Conservation (phyloP, 1,140 invertebrate genomes). For the Drosophila ercepeae region DNA sequence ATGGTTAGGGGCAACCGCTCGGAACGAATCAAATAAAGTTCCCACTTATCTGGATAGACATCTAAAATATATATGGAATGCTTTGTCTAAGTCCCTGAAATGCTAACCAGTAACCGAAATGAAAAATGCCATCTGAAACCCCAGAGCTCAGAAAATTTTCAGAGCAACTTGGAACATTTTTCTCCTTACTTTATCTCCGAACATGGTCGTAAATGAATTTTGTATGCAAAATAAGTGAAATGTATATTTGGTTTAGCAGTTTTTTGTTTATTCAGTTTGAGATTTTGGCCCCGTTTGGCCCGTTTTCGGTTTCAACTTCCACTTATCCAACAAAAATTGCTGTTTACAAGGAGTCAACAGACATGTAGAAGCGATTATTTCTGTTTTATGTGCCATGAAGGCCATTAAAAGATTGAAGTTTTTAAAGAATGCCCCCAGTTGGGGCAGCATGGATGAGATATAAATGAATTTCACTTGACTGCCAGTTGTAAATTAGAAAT, state of each 20-base stretch:
- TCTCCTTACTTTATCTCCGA: slow-evolving; percentile 30
- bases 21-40: slow-evolving; percentile 21
- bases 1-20: background rate
- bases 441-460: slow-evolving; percentile 24
- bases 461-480: slow-evolving; percentile 37
- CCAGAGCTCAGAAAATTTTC: slow-evolving; percentile 17
- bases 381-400: slow-evolving; percentile 29
- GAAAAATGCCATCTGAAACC: slow-evolving; percentile 2
- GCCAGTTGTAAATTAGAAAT: slow-evolving; percentile 30
- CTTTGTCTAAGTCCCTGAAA: slow-evolving; percentile 11
- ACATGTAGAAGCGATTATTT: slow-evolving; percentile 33
- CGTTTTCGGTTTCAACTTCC: slow-evolving; percentile 7
- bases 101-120: slow-evolving; percentile 1
- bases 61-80: slow-evolving; percentile 26
- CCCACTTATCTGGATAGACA: slow-evolving; percentile 12
- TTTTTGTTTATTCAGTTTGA: slow-evolving; percentile 21
- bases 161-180: slow-evolving; percentile 13
- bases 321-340: slow-evolving; percentile 40
- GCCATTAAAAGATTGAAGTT: slow-evolving; percentile 51
- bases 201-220: slow-evolving; percentile 50
- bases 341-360: slow-evolving; percentile 54
- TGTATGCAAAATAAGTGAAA: slow-evolving; percentile 49
- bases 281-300: slow-evolving; percentile 3
- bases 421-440: background rate
- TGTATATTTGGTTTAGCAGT: slow-evolving; percentile 39